Evolutionary conservation across 2,797 vertebrate species (phyloP).

Genomic region (Phoeniculus purpureus): DNA sequence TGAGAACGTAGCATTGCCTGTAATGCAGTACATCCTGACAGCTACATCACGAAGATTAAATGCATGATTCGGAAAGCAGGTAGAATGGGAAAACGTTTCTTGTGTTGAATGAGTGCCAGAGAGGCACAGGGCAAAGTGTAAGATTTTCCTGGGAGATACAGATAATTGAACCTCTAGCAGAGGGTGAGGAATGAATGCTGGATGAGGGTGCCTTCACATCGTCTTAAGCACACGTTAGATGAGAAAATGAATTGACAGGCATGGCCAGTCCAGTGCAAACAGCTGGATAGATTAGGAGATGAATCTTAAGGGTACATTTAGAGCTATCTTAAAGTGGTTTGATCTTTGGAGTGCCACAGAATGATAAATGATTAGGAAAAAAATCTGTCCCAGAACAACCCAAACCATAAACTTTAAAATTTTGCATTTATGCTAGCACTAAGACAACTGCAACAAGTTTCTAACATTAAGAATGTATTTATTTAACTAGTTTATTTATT

Average conservation of each 20-base stretch:
- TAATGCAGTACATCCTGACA: slow-evolving; percentile 50
- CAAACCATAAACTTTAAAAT: background rate
- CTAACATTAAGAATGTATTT: background rate
- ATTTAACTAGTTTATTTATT: background rate
- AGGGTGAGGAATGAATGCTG: slow-evolving; percentile 47
- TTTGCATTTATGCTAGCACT: slow-evolving; percentile 2
- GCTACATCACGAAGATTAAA: slow-evolving; percentile 62
- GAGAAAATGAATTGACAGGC: slow-evolving; percentile 40
- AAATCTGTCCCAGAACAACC: too few relatives aligned
- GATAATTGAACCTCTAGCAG: slow-evolving; percentile 55
- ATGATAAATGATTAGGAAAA: background rate
- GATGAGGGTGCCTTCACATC: slow-evolving; percentile 50
- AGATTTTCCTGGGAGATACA: slow-evolving; percentile 65
- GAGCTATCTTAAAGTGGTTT: background rate
- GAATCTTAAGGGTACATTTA: slow-evolving; percentile 10
- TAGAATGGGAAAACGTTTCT: background rate
- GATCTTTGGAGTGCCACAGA: background rate
- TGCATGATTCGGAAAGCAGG: slow-evolving; percentile 14
- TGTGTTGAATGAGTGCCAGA: slow-evolving; percentile 47
- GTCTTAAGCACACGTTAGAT: background rate
- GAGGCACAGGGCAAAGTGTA: slow-evolving; percentile 29
- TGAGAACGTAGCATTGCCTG: slow-evolving; percentile 29
- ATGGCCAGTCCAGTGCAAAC: slow-evolving; percentile 23
- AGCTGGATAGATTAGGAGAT: slow-evolving; percentile 13
- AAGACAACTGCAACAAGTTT: slow-evolving; percentile 67